phyloP scores from a whole-genome alignment of 2,888 invertebrate genomes.

The Uloborus plumipes region DNA sequence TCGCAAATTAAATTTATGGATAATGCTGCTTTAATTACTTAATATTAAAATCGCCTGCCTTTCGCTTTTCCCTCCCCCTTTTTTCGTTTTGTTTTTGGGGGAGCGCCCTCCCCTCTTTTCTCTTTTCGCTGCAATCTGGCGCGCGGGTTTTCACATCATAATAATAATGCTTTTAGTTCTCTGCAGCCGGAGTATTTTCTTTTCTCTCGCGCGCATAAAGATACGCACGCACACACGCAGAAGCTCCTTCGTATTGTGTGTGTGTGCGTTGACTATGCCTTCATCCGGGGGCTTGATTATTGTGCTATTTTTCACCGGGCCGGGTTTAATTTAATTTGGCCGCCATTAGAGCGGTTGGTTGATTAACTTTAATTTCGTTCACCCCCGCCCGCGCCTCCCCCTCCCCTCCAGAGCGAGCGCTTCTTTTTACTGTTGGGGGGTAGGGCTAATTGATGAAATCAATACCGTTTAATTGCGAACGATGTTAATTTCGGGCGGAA shows the following conservation, averaged over 20 bases:
- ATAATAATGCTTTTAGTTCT: constrained; percentile 56
- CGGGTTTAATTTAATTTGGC: constrained; percentile 65
- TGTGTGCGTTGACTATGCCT: constrained; percentile 63
- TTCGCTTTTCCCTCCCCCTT: constrained; percentile 31
- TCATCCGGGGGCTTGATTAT: constrained; percentile 57
- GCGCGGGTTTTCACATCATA: constrained; percentile 64
- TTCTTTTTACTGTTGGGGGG: constrained; percentile 62
- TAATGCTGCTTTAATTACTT: constrained; percentile 65
- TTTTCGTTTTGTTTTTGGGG: constrained; percentile 56
- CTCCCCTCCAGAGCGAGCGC: constrained; percentile 6
- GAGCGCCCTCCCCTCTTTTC: constrained; percentile 15
- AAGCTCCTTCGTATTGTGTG: constrained; percentile 56
- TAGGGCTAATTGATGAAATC: constrained; percentile 64
- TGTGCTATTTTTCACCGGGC: constrained; percentile 64
- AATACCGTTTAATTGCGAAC: constrained; percentile 65
- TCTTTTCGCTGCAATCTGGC: constrained; percentile 46
- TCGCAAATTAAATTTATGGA: constrained; percentile 65
- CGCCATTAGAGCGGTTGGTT: constrained; percentile 64
- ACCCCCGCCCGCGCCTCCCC: constrained; percentile 14
- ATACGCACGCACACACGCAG: constrained; percentile 33
- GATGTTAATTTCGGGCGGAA: constrained; percentile 65
- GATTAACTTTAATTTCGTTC: constrained; percentile 65
- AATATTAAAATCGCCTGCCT: constrained; percentile 64
- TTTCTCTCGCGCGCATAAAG: constrained; percentile 45
- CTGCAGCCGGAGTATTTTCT: constrained; percentile 52